phyloP scores from a whole-genome alignment of 2,888 invertebrate species.

The Salticus scenicus region DNA sequence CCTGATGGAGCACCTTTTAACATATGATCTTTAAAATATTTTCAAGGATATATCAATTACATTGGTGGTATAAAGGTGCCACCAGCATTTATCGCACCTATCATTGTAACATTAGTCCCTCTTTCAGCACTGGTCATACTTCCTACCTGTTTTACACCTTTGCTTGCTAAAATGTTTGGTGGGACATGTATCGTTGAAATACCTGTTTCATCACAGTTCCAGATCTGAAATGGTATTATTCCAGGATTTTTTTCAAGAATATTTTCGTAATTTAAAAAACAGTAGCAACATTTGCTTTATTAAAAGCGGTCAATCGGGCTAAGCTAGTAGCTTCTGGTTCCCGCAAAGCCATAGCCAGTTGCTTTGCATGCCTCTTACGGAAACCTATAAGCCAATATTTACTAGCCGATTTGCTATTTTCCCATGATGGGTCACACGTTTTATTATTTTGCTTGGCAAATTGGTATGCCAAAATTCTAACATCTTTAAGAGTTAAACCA shows the following conservation, averaged over 20 bases:
- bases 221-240: neutral
- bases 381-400: neutral
- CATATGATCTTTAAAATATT: neutral
- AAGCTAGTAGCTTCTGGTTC: slow-evolving; percentile 25
- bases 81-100: neutral
- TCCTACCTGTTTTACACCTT: slow-evolving; percentile 5
- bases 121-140: neutral
- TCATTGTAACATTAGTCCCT: slow-evolving; percentile 2
- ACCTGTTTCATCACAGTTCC: slow-evolving; percentile 6
- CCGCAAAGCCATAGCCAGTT: neutral
- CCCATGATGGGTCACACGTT: neutral
- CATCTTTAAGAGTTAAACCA: neutral
- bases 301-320: slow-evolving; percentile 1
- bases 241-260: neutral
- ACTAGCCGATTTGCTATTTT: neutral
- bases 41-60: neutral
- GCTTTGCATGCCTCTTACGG: neutral
- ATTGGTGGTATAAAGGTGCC: neutral
- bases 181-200: neutral
- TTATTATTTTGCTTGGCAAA: neutral
- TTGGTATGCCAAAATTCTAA: neutral
- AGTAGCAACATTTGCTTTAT: neutral
- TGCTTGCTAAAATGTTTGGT: neutral
- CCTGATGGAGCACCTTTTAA: neutral
- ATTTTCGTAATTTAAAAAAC: neutral